phyloP scores from a whole-genome alignment of 2,113 vertebrate species.

The Callipepla squamata region DNA sequence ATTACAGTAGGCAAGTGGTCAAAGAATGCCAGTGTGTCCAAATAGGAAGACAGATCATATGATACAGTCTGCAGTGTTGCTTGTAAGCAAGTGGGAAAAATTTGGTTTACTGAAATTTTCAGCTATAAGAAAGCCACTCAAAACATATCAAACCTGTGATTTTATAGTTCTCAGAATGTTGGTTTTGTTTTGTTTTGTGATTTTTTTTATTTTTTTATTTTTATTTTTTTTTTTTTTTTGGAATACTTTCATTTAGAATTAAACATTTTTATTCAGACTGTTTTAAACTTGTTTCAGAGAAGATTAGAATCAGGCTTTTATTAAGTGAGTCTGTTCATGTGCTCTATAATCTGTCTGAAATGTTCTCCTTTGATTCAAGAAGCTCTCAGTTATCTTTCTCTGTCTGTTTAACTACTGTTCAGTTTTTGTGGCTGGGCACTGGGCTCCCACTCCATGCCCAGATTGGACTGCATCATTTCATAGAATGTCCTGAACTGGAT shows the following conservation, averaged over 20 bases:
- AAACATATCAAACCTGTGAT: rapidly evolving
- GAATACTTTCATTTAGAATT: not conserved
- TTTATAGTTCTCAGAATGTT: not conserved
- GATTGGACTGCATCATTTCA: not conserved
- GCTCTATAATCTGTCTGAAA: not conserved
- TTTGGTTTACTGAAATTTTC: not conserved
- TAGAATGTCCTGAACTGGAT: not conserved
- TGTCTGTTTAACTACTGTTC: not conserved
- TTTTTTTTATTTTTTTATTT: no score
- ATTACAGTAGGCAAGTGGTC: conserved; percentile 8
- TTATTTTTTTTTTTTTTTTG: not conserved
- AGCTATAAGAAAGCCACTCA: not conserved
- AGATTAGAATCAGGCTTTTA: not conserved
- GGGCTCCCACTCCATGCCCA: rapidly evolving
- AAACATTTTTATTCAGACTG: not conserved
- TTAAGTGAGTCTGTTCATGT: not conserved
- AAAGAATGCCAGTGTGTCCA: not conserved
- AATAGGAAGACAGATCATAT: not conserved
- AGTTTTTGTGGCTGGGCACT: rapidly evolving
- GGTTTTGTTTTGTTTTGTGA: no score
- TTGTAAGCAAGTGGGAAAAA: not conserved
- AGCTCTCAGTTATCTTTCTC: not conserved
- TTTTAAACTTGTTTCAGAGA: not conserved
- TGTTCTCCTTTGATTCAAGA: not conserved
- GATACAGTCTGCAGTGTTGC: not conserved